phyloP scores from a whole-genome alignment of 2,888 invertebrate genomes.

The Erebia aethiops region DNA sequence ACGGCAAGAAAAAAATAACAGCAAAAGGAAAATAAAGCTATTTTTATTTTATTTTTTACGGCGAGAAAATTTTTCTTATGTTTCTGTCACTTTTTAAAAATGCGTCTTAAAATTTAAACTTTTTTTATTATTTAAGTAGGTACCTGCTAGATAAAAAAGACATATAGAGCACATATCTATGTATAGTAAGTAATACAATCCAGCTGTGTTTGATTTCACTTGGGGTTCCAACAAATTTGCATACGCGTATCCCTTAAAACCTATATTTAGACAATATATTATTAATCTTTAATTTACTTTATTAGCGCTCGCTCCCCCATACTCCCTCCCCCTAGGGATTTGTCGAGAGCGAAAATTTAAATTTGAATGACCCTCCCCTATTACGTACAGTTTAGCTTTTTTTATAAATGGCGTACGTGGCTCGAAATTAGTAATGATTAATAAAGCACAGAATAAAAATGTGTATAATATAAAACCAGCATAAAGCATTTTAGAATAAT shows the following conservation, averaged over 20 bases:
- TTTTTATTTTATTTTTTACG: too few species aligned
- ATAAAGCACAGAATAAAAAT: slow-evolving; percentile 23
- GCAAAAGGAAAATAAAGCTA: too few species aligned
- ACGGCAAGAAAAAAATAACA: too few species aligned
- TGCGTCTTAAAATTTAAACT: too few species aligned
- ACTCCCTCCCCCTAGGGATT: slow-evolving; percentile 71
- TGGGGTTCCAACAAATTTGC: slow-evolving; percentile 63
- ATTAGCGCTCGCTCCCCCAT: slow-evolving; percentile 74
- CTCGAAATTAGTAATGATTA: slow-evolving; percentile 29
- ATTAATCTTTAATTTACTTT: slow-evolving; percentile 84
- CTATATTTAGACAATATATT: slow-evolving; percentile 79
- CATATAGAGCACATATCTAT: background rate
- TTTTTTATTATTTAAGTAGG: too few species aligned
- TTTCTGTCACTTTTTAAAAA: too few species aligned
- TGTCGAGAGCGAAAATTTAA: slow-evolving; percentile 77
- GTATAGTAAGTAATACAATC: slow-evolving; percentile 43
- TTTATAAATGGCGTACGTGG: slow-evolving; percentile 40
- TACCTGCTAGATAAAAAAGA: background rate
- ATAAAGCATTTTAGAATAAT: background rate
- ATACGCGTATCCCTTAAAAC: slow-evolving; percentile 68
- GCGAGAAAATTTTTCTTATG: too few species aligned
- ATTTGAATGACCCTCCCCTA: slow-evolving; percentile 73
- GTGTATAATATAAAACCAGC: background rate
- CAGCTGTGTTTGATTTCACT: slow-evolving; percentile 60
- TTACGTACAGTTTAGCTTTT: slow-evolving; percentile 59